phyloP scores from a whole-genome alignment of 2,797 vertebrate genomes.

The Bucorvus abyssinicus region DNA sequence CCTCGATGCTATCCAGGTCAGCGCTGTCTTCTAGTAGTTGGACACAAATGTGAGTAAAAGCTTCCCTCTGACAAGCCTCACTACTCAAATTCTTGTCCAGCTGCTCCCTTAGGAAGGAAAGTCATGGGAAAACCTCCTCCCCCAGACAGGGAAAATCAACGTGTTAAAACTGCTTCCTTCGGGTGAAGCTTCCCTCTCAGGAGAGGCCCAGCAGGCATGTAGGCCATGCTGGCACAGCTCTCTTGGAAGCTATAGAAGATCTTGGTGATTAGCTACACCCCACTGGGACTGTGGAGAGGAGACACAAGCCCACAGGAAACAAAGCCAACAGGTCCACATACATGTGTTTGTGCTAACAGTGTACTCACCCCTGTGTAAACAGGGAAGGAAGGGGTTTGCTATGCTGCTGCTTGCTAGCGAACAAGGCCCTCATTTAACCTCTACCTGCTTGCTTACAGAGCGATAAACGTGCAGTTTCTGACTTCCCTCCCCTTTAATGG shows the following conservation, averaged over 20 bases:
- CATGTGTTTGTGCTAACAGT: not conserved
- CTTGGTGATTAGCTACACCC: not conserved
- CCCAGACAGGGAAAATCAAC: not conserved
- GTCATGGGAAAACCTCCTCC: not conserved
- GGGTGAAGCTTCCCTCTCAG: not conserved
- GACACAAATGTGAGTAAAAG: not conserved
- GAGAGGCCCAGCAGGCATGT: not conserved
- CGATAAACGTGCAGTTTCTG: not conserved
- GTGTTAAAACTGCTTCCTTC: not conserved
- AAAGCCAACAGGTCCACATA: not conserved
- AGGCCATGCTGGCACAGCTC: not conserved
- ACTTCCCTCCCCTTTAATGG: not conserved
- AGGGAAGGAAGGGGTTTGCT: not conserved
- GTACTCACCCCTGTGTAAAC: not conserved
- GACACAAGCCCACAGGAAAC: rapidly evolving
- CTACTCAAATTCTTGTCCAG: not conserved
- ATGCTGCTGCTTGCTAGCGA: not conserved
- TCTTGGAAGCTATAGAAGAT: not conserved
- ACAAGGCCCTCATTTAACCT: not conserved
- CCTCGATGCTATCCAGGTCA: slow-evolving; percentile 93
- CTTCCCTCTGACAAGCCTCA: not conserved
- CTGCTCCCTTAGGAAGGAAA: not conserved
- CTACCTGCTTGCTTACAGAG: not conserved
- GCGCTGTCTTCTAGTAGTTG: slow-evolving; percentile 88
- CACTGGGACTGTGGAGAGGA: not conserved